A percentile compares a stretch with the other conserved stretches of the same genome.
These are phyloP conservation scores for Diplosoma virens DNA, from an alignment of 23 tunicate species.

Conservation along the genomic window DNA sequence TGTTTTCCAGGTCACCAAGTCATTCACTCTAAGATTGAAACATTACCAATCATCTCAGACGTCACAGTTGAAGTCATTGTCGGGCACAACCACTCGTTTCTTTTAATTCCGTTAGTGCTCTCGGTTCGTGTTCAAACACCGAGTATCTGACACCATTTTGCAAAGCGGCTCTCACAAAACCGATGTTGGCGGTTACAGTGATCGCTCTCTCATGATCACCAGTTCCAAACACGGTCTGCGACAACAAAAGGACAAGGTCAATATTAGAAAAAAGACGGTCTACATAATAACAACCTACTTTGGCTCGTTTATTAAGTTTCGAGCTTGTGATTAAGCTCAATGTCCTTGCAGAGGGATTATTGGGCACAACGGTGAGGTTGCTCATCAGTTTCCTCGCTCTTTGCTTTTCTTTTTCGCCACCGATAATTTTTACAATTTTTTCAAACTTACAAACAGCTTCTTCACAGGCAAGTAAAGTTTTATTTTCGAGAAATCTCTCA, in stretches of 20 bases:
- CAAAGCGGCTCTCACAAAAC: conserved; percentile 80
- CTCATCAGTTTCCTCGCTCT: conserved; percentile 54
- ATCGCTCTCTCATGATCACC: conserved; percentile 70
- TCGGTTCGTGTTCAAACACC: conserved; percentile 73
- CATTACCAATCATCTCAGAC: too few species aligned
- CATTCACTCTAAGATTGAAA: too few species aligned
- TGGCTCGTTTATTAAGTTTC: conserved; percentile 40
- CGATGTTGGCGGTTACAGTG: conserved; percentile 80
- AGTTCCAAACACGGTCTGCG: conserved; percentile 77
- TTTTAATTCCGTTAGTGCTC: conserved; percentile 85
- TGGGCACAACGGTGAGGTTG: conserved; percentile 41
- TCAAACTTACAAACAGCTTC: conserved; percentile 55
- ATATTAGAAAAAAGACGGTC: background rate
- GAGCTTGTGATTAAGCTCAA: conserved; percentile 26
- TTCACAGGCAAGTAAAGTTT: conserved; percentile 61
- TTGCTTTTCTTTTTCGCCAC: conserved; percentile 63
- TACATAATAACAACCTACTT: conserved; percentile 18
- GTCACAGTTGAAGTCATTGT: too few species aligned
- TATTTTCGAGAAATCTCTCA: conserved; percentile 42
- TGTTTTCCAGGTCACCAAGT: too few species aligned
- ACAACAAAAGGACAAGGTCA: background rate
- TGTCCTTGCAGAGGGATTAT: conserved; percentile 53
- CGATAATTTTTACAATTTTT: conserved; percentile 64
- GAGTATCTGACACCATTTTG: conserved; percentile 68
- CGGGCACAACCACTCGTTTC: conserved; percentile 12